Percentiles rank a stretch among this genome's conserved stretches.
phyloP scores from a whole-genome alignment of 2,113 vertebrate genomes.

The Heteronetta atricapilla region DNA sequence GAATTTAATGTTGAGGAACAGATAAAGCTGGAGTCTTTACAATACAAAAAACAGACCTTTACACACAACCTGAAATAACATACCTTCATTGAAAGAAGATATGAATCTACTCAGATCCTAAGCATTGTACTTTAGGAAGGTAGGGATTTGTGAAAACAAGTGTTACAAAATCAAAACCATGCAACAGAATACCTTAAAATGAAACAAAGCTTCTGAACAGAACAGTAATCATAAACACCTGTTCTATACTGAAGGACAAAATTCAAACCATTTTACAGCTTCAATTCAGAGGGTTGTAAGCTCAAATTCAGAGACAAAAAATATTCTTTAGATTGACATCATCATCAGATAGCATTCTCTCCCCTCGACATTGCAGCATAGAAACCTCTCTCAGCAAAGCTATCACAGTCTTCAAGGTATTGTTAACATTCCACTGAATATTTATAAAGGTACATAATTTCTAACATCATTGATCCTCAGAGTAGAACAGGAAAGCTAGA shows the following conservation, averaged over 20 bases:
- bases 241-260: background rate
- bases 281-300: background rate
- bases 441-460: background rate
- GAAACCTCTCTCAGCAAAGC: background rate
- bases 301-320: conserved; percentile 13
- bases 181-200: background rate
- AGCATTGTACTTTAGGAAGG: background rate
- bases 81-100: background rate
- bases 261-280: background rate
- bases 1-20: background rate
- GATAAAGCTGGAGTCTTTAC: background rate
- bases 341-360: background rate
- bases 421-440: background rate
- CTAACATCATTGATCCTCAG: background rate
- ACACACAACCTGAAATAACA: background rate
- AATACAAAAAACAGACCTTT: background rate
- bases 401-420: background rate
- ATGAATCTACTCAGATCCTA: background rate
- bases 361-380: background rate
- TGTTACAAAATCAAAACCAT: conserved; percentile 4
- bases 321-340: background rate
- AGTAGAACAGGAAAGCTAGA: background rate
- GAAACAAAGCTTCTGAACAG: background rate
- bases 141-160: conserved; percentile 28
- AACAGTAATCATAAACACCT: background rate